Conservation (phyloP, 2,797 vertebrate genomes). For the Octomys mimax region DNA sequence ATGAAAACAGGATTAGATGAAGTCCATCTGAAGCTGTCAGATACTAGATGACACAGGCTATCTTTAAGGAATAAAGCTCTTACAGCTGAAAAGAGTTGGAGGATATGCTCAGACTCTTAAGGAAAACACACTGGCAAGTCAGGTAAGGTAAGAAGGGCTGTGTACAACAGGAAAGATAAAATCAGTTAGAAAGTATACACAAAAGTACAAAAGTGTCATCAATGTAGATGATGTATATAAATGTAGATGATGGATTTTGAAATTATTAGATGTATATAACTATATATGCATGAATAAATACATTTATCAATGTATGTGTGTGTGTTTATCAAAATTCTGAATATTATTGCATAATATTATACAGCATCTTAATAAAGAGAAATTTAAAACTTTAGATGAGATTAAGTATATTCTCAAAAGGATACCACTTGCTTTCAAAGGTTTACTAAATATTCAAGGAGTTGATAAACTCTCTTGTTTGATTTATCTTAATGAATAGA, state of each 20-base stretch:
- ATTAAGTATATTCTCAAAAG: not conserved
- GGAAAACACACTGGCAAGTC: not conserved
- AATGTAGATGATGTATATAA: not conserved
- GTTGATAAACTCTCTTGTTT: not conserved
- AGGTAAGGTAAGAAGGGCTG: not conserved
- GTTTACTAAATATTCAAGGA: not conserved
- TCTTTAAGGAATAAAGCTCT: not conserved
- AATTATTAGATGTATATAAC: not conserved
- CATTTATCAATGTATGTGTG: not conserved
- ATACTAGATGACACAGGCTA: not conserved
- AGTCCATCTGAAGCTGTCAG: not conserved
- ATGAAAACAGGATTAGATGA: not conserved
- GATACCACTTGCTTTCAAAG: not conserved
- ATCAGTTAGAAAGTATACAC: not conserved
- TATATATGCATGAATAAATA: not conserved
- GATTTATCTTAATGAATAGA: conserved; percentile 7
- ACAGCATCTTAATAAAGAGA: not conserved
- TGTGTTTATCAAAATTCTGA: not conserved
- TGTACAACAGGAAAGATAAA: not conserved
- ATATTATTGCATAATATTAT: not conserved
- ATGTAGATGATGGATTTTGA: not conserved
- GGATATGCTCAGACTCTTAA: not conserved
- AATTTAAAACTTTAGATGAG: conserved; percentile 3
- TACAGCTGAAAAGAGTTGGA: not conserved
- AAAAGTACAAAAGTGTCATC: not conserved